Evolutionary conservation across 2,888 invertebrate genomes (phyloP), one percentile per base, ranked within the genome.

Genomic region (Amblyjoppa proteus): DNA sequence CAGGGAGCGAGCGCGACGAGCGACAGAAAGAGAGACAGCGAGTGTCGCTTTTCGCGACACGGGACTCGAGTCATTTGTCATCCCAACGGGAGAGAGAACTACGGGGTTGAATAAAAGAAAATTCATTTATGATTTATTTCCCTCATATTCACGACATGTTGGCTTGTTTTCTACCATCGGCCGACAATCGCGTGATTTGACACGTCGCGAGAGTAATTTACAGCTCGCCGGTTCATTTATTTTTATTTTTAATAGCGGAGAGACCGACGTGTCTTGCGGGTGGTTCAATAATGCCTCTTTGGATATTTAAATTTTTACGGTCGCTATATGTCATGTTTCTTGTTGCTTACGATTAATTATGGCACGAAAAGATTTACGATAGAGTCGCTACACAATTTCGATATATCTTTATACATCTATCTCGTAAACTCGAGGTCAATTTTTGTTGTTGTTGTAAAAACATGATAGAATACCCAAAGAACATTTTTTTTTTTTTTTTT

Each of bases 31-130:
- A 3, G 45, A 13, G 45, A 45, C 45, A 45, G 45, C 45, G 45
- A 31, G 68, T 73, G 79, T 83, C 75, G 74, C 82, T 85, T 85
- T 85, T 84, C 77, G 83, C 73, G 81, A 83, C 81, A 86, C 83
- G 81, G 85, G 87, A 85, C 88, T 87, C 81, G 78, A 73, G 88
- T 90, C 90, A 90, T 91, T 90, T 91, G 90, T 91, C 91, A 91
- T 84, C 64, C 38, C 53, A 71, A 69, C 78, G 80, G n/a, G 34
- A 58, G 45, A 41, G 13, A 16, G 75, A 64, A 61, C 25, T 28
- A 28, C 3, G 13, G 25, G 25, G 53, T 56, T 49, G 79, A 85
- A 82, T 71, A 71, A 71, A 76, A 79, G 82, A 78, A 79, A 85
- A 85, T 82, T 85, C 76, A 71, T 76, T 85, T 49, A 38, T 71